Evolutionary conservation across 2,113 vertebrate genomes (phyloP).

Genomic region (Bungarus multicinctus): DNA sequence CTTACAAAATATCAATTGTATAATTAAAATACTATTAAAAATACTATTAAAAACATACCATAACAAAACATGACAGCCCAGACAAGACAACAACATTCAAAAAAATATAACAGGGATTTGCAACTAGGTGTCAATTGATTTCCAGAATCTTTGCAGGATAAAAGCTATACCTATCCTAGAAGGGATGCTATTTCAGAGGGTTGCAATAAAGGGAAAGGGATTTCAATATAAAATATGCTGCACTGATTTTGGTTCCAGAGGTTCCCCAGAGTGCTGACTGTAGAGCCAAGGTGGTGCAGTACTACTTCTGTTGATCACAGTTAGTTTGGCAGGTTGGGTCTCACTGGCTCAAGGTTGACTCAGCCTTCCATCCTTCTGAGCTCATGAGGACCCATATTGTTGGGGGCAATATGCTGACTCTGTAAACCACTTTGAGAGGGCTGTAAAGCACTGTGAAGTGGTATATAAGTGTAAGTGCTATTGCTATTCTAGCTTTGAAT

Average conservation of each 20-base stretch:
- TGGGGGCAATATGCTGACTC: too few species aligned
- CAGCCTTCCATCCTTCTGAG: too few species aligned
- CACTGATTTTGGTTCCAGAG: background rate
- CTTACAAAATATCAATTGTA: background rate
- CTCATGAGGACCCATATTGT: too few species aligned
- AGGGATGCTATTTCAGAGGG: background rate
- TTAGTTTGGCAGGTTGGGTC: too few species aligned
- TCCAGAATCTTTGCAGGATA: background rate
- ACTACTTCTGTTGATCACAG: too few species aligned
- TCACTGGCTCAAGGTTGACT: too few species aligned
- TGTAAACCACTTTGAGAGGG: too few species aligned
- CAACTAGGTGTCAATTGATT: background rate
- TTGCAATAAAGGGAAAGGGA: background rate
- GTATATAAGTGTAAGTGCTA: too few species aligned
- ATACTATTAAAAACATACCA: background rate
- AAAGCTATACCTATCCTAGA: background rate
- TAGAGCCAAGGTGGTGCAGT: too few species aligned
- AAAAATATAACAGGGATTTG: background rate
- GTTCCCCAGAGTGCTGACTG: background rate
- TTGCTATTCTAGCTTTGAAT: background rate
- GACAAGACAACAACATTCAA: background rate
- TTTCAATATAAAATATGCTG: background rate
- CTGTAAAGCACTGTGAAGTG: too few species aligned
- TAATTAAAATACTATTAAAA: background rate
- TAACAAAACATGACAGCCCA: background rate